Evolutionary conservation across 1,140 invertebrate species (phyloP).

Genomic region (Solenopsis fugax): DNA sequence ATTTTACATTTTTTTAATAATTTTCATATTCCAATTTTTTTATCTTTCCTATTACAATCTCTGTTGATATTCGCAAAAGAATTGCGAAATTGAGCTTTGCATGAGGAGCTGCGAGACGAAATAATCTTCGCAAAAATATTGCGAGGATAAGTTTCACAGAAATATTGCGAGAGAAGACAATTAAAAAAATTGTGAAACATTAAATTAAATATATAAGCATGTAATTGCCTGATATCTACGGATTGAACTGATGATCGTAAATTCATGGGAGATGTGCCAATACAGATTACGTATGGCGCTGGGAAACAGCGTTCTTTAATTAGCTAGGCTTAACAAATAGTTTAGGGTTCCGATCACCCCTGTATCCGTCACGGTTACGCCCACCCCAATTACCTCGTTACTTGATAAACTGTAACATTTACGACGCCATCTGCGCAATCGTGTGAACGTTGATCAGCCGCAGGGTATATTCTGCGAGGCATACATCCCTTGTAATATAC

Average conservation of each 20-base stretch:
- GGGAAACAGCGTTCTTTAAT: slow-evolving; percentile 72
- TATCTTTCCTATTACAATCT: too few relatives aligned
- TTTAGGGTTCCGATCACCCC: slow-evolving; percentile 61
- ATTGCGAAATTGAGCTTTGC: too few relatives aligned
- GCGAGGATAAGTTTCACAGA: too few relatives aligned
- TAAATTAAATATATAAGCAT: too few relatives aligned
- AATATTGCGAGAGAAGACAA: too few relatives aligned
- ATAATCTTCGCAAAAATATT: too few relatives aligned
- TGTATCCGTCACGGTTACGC: slow-evolving; percentile 76
- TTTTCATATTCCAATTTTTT: too few relatives aligned
- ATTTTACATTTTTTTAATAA: too few relatives aligned
- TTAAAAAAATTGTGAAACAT: too few relatives aligned
- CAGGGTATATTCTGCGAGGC: neutral
- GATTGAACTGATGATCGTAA: neutral
- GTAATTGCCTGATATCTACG: neutral
- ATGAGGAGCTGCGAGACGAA: too few relatives aligned
- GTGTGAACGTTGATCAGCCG: slow-evolving; percentile 72
- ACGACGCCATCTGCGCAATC: slow-evolving; percentile 69
- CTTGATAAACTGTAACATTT: slow-evolving; percentile 64
- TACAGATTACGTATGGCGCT: slow-evolving; percentile 64
- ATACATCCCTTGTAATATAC: neutral
- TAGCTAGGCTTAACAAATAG: slow-evolving; percentile 70
- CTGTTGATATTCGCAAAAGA: too few relatives aligned
- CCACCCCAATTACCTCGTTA: slow-evolving; percentile 77
- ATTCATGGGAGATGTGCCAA: neutral